phyloP scores from a whole-genome alignment of 2,797 vertebrate species.

The Eulemur albifrons region DNA sequence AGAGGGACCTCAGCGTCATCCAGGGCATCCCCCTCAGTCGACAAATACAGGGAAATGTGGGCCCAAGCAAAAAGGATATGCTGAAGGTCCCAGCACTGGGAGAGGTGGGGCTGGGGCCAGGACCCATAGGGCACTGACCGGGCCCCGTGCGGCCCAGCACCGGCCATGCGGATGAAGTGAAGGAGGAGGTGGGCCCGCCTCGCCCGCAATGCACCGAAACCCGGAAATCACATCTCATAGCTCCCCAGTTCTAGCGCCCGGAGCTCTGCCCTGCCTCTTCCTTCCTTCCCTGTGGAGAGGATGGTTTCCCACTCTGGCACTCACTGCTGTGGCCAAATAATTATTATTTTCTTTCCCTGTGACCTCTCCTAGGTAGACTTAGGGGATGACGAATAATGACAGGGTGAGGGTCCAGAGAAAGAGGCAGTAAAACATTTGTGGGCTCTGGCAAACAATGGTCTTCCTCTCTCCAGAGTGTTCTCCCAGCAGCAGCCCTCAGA shows the following conservation, averaged over 20 bases:
- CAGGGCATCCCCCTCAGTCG: not conserved
- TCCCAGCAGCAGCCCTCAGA: conserved; percentile 43
- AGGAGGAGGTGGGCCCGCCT: not conserved
- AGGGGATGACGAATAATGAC: not conserved
- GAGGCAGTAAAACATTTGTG: conserved; percentile 34
- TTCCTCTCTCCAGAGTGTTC: conserved; percentile 51
- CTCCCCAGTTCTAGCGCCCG: not conserved
- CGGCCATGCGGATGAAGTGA: not conserved
- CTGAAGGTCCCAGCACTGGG: not conserved
- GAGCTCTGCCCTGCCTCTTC: not conserved
- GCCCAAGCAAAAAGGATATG: not conserved
- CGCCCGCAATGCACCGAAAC: rapidly evolving
- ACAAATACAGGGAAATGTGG: too few species aligned
- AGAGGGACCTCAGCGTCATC: not conserved
- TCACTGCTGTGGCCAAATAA: not conserved
- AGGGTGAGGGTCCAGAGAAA: not conserved
- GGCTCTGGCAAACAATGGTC: conserved; percentile 32
- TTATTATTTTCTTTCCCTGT: not conserved
- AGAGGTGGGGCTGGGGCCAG: not conserved
- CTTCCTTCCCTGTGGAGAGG: not conserved
- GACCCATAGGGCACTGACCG: rapidly evolving
- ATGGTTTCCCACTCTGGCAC: not conserved
- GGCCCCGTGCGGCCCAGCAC: too few species aligned
- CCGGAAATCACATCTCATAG: rapidly evolving
- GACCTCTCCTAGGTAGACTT: not conserved